Evolutionary conservation across 2,797 vertebrate genomes (phyloP).

Genomic region (Phoxinus dragarum): DNA sequence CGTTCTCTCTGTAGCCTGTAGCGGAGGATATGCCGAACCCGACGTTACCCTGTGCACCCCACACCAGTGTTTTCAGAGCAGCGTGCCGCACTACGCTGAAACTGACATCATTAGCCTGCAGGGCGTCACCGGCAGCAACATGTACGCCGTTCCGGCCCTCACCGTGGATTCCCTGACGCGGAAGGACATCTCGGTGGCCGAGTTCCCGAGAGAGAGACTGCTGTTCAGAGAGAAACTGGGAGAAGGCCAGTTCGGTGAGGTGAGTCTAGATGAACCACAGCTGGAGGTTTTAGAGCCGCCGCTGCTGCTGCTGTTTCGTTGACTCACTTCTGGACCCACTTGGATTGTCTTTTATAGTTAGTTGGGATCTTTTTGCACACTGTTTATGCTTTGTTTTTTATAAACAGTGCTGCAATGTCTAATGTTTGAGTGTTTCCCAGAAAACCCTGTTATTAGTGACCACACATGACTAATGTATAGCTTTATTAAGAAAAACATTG

Average conservation of each 20-base stretch:
- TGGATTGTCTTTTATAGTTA: slow-evolving; percentile 12
- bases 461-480: background rate
- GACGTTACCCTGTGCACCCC: slow-evolving; percentile 90
- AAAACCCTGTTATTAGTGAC: background rate
- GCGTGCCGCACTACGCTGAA: slow-evolving; percentile 87
- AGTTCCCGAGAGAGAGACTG: slow-evolving; percentile 87
- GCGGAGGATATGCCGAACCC: slow-evolving; percentile 87
- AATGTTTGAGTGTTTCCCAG: slow-evolving; percentile 14
- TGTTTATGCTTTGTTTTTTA: slow-evolving; percentile 6
- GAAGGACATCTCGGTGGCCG: slow-evolving; percentile 88
- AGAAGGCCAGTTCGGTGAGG: slow-evolving; percentile 90
- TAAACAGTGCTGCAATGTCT: background rate
- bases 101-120: slow-evolving; percentile 89
- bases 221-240: slow-evolving; percentile 92
- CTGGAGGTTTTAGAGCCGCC: background rate
- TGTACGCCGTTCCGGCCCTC: slow-evolving; percentile 88
- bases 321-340: background rate
- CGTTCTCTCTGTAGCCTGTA: slow-evolving; percentile 73
- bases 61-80: slow-evolving; percentile 88
- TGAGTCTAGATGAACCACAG: slow-evolving; percentile 58
- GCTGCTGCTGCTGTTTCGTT: background rate
- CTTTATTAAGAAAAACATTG: slow-evolving; percentile 4
- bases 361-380: background rate
- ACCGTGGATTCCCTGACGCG: slow-evolving; percentile 89
- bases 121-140: slow-evolving; percentile 91